Conservation (phyloP, 2,888 invertebrate species). For the Chrysolina oricalcia region DNA sequence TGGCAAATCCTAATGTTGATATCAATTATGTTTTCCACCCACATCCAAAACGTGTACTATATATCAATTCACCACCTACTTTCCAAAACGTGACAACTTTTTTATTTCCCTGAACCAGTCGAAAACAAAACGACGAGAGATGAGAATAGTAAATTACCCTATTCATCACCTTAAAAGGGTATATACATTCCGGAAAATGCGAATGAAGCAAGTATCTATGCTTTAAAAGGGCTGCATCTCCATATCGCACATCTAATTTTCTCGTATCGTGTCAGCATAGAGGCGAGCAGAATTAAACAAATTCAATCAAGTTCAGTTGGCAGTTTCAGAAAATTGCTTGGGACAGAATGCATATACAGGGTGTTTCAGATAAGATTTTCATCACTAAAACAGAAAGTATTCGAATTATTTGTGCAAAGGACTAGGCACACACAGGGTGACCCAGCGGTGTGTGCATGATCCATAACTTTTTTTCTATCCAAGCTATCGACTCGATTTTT, state of each 20-base stretch:
- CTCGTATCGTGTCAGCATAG: neutral
- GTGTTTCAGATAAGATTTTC: too few species aligned
- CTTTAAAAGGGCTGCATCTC: slow-evolving; percentile 12
- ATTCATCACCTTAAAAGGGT: slow-evolving; percentile 30
- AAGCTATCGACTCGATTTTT: too few species aligned
- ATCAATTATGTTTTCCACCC: neutral
- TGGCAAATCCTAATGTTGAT: neutral
- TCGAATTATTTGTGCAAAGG: too few species aligned
- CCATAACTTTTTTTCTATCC: too few species aligned
- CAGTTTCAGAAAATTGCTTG: slow-evolving; percentile 3
- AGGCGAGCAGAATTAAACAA: neutral
- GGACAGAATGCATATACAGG: neutral
- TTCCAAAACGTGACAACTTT: neutral
- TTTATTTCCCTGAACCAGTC: slow-evolving; percentile 17
- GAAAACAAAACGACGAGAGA: slow-evolving; percentile 30
- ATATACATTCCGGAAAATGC: slow-evolving; percentile 25
- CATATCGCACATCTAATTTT: slow-evolving; percentile 4
- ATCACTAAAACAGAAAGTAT: too few species aligned
- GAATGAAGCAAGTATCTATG: slow-evolving; percentile 22
- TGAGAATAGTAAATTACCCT: slow-evolving; percentile 26
- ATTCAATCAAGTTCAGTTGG: neutral
- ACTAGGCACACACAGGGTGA: too few species aligned
- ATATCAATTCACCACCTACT: slow-evolving; percentile 3
- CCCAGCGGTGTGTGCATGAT: too few species aligned
- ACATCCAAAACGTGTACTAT: neutral